Evolutionary conservation across 2,797 vertebrate species (phyloP).

Genomic region (Antennarius maculatus): DNA sequence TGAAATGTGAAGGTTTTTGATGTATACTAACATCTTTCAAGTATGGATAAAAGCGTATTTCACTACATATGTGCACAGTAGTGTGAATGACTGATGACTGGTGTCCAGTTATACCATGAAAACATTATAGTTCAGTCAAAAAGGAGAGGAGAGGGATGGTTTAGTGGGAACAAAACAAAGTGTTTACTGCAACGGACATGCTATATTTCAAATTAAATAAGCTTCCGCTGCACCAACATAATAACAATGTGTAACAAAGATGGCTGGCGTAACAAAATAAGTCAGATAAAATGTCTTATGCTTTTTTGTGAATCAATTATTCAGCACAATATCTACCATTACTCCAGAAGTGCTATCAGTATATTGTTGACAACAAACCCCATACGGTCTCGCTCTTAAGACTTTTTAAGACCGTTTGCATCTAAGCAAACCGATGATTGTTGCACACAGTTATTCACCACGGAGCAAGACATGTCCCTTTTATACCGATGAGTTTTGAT

Average conservation of each 20-base stretch:
- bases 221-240: conserved; percentile 22
- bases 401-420: conserved; percentile 36
- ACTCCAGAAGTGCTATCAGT: conserved; percentile 36
- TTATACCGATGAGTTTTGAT: conserved; percentile 41
- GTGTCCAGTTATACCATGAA: not conserved
- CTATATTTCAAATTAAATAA: conserved; percentile 39
- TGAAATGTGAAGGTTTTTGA: no score
- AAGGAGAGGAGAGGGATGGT: conserved; percentile 2
- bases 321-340: conserved; percentile 10
- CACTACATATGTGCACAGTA: no score
- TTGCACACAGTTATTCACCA: conserved; percentile 66
- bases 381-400: conserved; percentile 35
- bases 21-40: no score
- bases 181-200: conserved; percentile 11
- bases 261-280: not conserved
- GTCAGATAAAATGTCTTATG: conserved; percentile 8
- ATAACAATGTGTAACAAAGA: conserved; percentile 4
- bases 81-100: conserved; percentile 1
- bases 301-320: conserved; percentile 7
- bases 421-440: conserved; percentile 56
- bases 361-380: conserved; percentile 53
- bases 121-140: conserved; percentile 19
- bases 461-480: conserved; percentile 49
- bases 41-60: not conserved
- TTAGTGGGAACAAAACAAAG: conserved; percentile 23